Evolutionary conservation across 2,888 invertebrate genomes (phyloP).

Genomic region (Drosophila affinis): DNA sequence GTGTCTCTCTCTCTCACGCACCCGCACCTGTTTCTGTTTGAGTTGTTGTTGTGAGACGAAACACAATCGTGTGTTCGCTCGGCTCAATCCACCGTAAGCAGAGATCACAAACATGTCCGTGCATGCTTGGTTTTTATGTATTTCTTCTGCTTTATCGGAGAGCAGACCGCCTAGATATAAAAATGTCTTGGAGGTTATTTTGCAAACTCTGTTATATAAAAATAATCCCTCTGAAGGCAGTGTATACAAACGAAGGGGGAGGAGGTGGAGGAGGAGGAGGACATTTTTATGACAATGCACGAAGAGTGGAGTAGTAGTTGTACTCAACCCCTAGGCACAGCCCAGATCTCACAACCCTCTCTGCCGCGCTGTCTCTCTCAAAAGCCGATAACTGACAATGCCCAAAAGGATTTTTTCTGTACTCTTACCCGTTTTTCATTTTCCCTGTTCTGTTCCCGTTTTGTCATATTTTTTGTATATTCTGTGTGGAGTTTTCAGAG

Average conservation of each 20-base stretch:
- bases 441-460: conserved; percentile 22
- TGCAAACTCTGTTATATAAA: background rate
- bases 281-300: conserved; percentile 74
- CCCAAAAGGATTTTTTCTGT: conserved; percentile 67
- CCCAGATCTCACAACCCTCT: background rate
- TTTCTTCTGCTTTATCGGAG: too few species aligned
- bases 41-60: too few species aligned
- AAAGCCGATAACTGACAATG: conserved; percentile 78
- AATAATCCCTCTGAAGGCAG: background rate
- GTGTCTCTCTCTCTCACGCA: too few species aligned
- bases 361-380: conserved; percentile 30
- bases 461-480: conserved; percentile 26
- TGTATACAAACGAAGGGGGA: conserved; percentile 8
- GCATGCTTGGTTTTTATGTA: too few species aligned
- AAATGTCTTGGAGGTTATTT: background rate
- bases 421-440: conserved; percentile 39
- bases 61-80: too few species aligned
- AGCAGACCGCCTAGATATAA: too few species aligned
- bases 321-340: conserved; percentile 1
- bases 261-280: conserved; percentile 2
- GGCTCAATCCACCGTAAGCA: too few species aligned
- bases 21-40: too few species aligned
- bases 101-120: too few species aligned
- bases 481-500: conserved; percentile 69
- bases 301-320: conserved; percentile 10